These are phyloP conservation scores for Caenorhabditis sp. DNA, from an alignment of 2,888 invertebrate species.

Conservation along the genomic window DNA sequence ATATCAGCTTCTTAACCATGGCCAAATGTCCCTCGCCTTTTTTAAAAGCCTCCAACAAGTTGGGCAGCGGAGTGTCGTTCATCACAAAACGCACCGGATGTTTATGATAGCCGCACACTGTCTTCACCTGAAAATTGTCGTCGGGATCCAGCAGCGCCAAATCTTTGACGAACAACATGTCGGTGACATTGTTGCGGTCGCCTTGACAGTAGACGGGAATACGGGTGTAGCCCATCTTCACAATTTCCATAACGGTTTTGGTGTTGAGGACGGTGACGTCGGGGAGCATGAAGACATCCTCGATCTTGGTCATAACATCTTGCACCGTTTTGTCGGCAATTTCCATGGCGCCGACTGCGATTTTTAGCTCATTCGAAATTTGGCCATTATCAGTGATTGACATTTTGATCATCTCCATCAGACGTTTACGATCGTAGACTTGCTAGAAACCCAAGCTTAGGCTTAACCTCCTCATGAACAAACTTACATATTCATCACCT, in stretches of 20 bases:
- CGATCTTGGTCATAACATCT: slow-evolving; percentile 95
- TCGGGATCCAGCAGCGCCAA: slow-evolving; percentile 97
- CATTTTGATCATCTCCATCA: slow-evolving; percentile 85
- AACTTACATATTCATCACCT: slow-evolving; percentile 90
- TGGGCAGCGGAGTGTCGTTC: slow-evolving; percentile 90
- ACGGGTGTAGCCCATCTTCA: slow-evolving; percentile 80
- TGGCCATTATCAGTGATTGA: slow-evolving; percentile 49
- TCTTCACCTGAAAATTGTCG: slow-evolving; percentile 80
- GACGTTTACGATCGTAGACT: slow-evolving; percentile 91
- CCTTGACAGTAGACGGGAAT: slow-evolving; percentile 82
- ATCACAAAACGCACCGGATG: slow-evolving; percentile 95
- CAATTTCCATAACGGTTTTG: slow-evolving; percentile 94
- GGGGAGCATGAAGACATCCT: slow-evolving; percentile 94
- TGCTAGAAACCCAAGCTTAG: slow-evolving; percentile 45
- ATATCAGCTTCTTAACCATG: slow-evolving; percentile 86
- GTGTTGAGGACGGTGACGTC: slow-evolving; percentile 86
- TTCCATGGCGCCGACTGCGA: slow-evolving; percentile 83
- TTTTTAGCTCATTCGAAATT: slow-evolving; percentile 65
- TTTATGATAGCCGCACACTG: slow-evolving; percentile 78
- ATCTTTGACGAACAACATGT: slow-evolving; percentile 86
- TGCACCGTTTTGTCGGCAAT: slow-evolving; percentile 89
- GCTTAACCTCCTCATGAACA: too few species aligned
- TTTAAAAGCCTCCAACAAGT: slow-evolving; percentile 95
- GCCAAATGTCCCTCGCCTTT: slow-evolving; percentile 79
- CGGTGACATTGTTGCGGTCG: slow-evolving; percentile 60